A percentile compares a stretch with the other conserved stretches of the same genome.
These are phyloP conservation scores for Oncorhynchus gorbuscha DNA, from an alignment of 2,113 vertebrate species.

Conservation along the genomic window DNA sequence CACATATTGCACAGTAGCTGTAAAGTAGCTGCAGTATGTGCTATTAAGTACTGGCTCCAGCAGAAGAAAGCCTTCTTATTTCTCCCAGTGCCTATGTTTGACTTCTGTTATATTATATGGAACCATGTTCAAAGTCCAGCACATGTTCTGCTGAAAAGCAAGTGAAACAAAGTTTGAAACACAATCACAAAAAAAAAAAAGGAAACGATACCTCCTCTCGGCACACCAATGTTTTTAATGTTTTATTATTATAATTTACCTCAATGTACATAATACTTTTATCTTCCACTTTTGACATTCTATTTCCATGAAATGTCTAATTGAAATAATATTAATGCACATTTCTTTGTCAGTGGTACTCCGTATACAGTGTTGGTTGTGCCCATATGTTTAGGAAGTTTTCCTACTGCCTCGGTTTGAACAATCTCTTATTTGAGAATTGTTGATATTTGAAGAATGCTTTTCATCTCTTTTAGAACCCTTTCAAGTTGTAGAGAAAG, in stretches of 20 bases:
- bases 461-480: neutral
- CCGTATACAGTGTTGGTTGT: neutral
- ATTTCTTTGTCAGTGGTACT: neutral
- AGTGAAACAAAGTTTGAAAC: neutral
- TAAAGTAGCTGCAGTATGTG: too few species aligned
- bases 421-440: neutral
- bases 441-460: slow-evolving; percentile 2
- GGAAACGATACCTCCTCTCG: slow-evolving; percentile 15
- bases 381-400: neutral
- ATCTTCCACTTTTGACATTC: slow-evolving; percentile 9
- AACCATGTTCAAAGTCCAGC: neutral
- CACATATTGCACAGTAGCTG: too few species aligned
- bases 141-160: neutral
- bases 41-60: too few species aligned
- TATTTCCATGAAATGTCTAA: slow-evolving; percentile 18
- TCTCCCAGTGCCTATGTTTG: neutral
- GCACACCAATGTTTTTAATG: slow-evolving; percentile 16
- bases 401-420: neutral
- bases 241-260: slow-evolving; percentile 26
- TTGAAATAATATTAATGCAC: slow-evolving; percentile 3
- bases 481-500: neutral
- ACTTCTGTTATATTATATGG: slow-evolving; percentile 8
- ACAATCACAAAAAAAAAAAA: neutral
- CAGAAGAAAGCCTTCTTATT: neutral
- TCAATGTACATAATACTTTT: slow-evolving; percentile 31